Conservation (phyloP, 2,888 invertebrate genomes). For the Leptarthrus brevirostris region DNA sequence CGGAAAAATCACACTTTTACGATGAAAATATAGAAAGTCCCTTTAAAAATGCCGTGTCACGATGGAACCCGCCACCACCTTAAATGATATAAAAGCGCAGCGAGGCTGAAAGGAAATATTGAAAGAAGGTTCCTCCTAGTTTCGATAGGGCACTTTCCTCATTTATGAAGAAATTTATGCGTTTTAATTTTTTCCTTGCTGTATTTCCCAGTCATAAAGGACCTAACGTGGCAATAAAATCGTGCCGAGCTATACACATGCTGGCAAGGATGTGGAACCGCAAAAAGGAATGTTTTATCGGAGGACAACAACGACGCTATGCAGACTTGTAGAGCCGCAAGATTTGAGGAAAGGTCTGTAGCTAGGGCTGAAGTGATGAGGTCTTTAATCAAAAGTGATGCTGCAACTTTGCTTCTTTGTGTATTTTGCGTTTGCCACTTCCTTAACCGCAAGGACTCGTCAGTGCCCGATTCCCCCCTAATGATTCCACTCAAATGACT, state of each 20-base stretch:
- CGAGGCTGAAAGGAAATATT: slow-evolving; percentile 5
- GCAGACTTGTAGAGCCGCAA: neutral
- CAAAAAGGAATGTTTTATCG: slow-evolving; percentile 11
- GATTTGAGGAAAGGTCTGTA: too few species aligned
- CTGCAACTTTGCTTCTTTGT: slow-evolving; percentile 38
- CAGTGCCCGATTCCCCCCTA: slow-evolving; percentile 5
- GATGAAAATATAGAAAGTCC: neutral
- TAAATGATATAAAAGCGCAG: slow-evolving; percentile 2
- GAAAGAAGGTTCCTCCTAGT: slow-evolving; percentile 4
- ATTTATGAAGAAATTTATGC: slow-evolving; percentile 23
- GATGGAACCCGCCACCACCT: neutral
- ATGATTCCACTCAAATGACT: slow-evolving; percentile 48
- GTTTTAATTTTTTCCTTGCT: slow-evolving; percentile 14
- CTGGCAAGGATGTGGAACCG: neutral
- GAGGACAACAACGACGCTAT: neutral
- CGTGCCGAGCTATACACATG: neutral
- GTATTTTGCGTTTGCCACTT: slow-evolving; percentile 28
- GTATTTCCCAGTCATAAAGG: neutral
- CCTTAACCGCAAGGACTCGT: slow-evolving; percentile 14
- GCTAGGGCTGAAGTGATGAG: neutral
- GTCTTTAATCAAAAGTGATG: slow-evolving; percentile 40
- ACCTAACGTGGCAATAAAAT: slow-evolving; percentile 19
- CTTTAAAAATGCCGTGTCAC: neutral
- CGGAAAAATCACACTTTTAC: slow-evolving; percentile 31
- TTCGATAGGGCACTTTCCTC: slow-evolving; percentile 11